Conservation (phyloP, 2,888 invertebrate genomes). For the Arge pagana region DNA sequence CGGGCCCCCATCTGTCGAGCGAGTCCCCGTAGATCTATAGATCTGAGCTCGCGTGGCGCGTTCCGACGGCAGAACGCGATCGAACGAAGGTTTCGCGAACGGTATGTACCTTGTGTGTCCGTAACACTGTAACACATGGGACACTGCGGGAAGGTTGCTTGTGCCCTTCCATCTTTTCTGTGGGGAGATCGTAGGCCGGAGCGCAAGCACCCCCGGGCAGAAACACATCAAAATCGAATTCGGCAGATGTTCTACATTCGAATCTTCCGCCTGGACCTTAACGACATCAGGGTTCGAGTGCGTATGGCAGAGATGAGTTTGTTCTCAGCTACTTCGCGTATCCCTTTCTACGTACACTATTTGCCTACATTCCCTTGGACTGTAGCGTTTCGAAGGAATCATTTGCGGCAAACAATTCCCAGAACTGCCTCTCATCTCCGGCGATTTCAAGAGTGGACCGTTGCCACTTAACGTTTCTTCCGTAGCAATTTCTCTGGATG, state of each 20-base stretch:
- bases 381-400: too few species aligned
- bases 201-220: slow-evolving; percentile 41
- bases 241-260: slow-evolving; percentile 55
- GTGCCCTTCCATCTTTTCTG: not conserved
- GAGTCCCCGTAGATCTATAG: slow-evolving; percentile 21
- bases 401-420: too few species aligned
- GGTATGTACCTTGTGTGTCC: slow-evolving; percentile 5
- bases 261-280: slow-evolving; percentile 39
- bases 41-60: slow-evolving; percentile 10
- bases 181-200: slow-evolving; percentile 3
- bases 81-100: slow-evolving; percentile 30
- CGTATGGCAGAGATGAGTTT: not conserved
- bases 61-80: not conserved
- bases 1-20: slow-evolving; percentile 27
- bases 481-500: too few species aligned
- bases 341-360: not conserved
- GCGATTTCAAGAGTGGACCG: too few species aligned
- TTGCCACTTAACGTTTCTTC: too few species aligned
- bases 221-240: slow-evolving; percentile 59
- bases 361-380: too few species aligned
- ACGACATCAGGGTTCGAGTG: slow-evolving; percentile 41
- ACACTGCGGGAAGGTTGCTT: slow-evolving; percentile 14
- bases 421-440: too few species aligned
- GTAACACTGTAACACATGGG: slow-evolving; percentile 18
- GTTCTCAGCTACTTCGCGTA: not conserved